phyloP scores from a whole-genome alignment of 2,888 invertebrate species.

The Camponotus fellah region DNA sequence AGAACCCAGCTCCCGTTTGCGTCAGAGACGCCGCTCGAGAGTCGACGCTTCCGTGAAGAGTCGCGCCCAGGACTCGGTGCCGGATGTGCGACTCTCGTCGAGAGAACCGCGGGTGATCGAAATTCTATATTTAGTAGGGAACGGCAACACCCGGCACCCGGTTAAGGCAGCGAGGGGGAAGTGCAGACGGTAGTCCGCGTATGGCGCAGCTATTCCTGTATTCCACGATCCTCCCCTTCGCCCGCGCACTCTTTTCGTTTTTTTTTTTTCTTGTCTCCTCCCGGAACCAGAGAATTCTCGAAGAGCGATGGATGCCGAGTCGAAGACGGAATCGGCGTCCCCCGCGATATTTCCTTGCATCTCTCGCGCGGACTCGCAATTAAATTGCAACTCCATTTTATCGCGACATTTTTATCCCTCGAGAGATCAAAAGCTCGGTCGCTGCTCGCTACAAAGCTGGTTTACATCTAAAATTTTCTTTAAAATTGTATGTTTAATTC shows the following conservation, averaged over 20 bases:
- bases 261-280: conserved; percentile 72
- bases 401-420: conserved; percentile 21
- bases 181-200: conserved; percentile 63
- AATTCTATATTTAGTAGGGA: conserved; percentile 75
- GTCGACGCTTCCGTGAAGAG: conserved; percentile 10
- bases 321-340: conserved; percentile 50
- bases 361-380: conserved; percentile 33
- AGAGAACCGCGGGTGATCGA: conserved; percentile 62
- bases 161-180: conserved; percentile 1
- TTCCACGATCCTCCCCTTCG: conserved; percentile 60
- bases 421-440: conserved; percentile 7
- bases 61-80: conserved; percentile 12
- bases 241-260: conserved; percentile 58
- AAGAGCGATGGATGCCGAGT: conserved; percentile 32
- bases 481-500: background rate
- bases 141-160: conserved; percentile 59
- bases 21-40: background rate
- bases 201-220: conserved; percentile 71
- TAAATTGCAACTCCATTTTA: conserved; percentile 2
- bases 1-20: background rate
- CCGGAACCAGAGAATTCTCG: conserved; percentile 60
- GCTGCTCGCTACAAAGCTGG: background rate
- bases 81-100: conserved; percentile 46
- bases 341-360: conserved; percentile 41
- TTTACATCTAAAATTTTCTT: background rate